Conservation (phyloP, 2,888 invertebrate genomes). For the Odontothrips loti region DNA sequence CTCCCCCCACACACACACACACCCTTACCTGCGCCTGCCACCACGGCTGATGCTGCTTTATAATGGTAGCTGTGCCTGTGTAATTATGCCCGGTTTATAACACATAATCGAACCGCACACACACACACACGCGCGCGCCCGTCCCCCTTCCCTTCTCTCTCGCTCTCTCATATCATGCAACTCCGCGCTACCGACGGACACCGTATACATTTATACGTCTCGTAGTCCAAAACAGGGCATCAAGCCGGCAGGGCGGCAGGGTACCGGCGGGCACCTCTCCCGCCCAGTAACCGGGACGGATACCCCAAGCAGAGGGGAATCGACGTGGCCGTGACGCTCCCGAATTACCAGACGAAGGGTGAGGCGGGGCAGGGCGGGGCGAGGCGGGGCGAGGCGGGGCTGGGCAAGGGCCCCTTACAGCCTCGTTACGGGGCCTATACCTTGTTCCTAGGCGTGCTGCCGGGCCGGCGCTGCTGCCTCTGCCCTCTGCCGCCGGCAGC, state of each 20-base stretch:
- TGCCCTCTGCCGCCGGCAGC: too few relatives aligned
- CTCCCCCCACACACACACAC: too few relatives aligned
- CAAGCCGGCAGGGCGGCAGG: too few relatives aligned
- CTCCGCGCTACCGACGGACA: background rate
- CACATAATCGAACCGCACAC: constrained; percentile 24
- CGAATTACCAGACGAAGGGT: background rate
- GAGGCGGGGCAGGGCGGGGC: background rate
- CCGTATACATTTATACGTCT: background rate
- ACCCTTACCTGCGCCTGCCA: background rate
- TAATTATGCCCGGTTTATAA: constrained; percentile 24
- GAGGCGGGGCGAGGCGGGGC: background rate
- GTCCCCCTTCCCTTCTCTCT: background rate
- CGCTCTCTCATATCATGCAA: background rate
- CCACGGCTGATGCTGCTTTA: constrained; percentile 1
- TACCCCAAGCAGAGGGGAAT: too few relatives aligned
- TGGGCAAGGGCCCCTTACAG: background rate
- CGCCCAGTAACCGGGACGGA: too few relatives aligned
- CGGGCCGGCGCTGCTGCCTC: too few relatives aligned
- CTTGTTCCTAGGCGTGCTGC: too few relatives aligned
- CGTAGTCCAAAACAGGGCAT: background rate
- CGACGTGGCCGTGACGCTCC: too few relatives aligned
- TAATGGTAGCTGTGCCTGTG: constrained; percentile 13
- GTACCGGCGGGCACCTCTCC: too few relatives aligned
- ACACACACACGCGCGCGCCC: background rate
- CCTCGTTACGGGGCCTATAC: too few relatives aligned